Percentiles rank a stretch among this genome's conserved stretches.
Evolutionary conservation across 2,113 vertebrate species (phyloP).

Genomic region (Oncorhynchus nerka): DNA sequence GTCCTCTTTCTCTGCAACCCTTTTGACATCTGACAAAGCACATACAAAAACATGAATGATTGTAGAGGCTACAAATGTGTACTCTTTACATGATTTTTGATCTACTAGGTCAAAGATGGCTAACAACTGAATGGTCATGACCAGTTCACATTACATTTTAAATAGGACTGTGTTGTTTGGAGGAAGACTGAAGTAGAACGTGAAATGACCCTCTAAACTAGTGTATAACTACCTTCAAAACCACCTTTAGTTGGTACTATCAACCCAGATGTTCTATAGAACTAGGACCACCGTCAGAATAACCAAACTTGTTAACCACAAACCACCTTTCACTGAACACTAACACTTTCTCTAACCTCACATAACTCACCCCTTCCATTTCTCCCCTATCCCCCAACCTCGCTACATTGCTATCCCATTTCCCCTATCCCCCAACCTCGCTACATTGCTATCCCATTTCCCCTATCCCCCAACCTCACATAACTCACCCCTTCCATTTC

Average conservation of each 20-base stretch:
- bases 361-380: background rate
- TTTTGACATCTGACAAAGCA: slow-evolving; percentile 82
- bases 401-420: background rate
- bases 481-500: too few species aligned
- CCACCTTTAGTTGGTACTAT: slow-evolving; percentile 30
- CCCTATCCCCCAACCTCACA: too few species aligned
- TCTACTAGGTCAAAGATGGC: background rate
- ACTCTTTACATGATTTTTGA: too few species aligned
- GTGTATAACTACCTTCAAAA: background rate
- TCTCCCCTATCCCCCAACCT: background rate
- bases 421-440: background rate
- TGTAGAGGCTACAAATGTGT: too few species aligned
- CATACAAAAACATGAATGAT: background rate
- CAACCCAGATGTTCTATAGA: slow-evolving; percentile 10
- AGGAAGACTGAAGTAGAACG: background rate
- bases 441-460: background rate
- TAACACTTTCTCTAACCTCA: slow-evolving; percentile 26
- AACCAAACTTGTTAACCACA: slow-evolving; percentile 41
- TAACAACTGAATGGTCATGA: background rate
- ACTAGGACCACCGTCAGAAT: slow-evolving; percentile 50
- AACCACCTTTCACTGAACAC: slow-evolving; percentile 38
- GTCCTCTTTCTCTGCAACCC: slow-evolving; percentile 92
- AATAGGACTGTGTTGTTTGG: background rate
- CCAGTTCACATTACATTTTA: too few species aligned
- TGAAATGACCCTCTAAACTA: background rate